Evolutionary conservation across 2,888 invertebrate species (phyloP).

Genomic region (Dicroscelio sp.): DNA sequence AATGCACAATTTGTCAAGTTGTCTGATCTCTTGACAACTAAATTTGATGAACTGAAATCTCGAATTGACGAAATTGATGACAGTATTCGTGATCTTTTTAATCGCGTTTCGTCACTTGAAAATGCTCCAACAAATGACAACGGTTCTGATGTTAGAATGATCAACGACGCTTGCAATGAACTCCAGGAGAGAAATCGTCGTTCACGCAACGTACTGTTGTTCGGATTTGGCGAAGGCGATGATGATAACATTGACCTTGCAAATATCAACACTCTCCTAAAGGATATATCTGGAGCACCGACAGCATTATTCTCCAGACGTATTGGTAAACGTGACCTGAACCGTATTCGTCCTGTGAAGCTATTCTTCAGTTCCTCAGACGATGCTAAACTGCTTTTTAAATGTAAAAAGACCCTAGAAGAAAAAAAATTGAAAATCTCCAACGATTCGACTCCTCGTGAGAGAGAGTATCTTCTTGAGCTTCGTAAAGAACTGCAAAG

Average conservation of each 20-base stretch:
- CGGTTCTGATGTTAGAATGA: too few species aligned
- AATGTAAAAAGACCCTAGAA: not conserved
- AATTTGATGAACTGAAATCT: not conserved
- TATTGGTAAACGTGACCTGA: not conserved
- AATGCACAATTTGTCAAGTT: constrained; percentile 2
- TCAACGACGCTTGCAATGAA: not conserved
- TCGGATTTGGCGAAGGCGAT: not conserved
- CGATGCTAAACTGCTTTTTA: not conserved
- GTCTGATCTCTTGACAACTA: not conserved
- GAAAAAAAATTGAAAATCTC: not conserved
- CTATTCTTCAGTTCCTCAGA: not conserved
- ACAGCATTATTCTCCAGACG: not conserved
- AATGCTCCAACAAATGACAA: too few species aligned
- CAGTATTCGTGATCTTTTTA: not conserved
- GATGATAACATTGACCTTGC: not conserved
- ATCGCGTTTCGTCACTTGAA: not conserved
- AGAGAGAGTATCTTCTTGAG: not conserved
- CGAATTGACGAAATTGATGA: not conserved
- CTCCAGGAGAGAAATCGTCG: not conserved
- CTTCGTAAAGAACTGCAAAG: not conserved
- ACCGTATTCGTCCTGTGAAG: not conserved
- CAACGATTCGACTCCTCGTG: not conserved
- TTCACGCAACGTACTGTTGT: not conserved
- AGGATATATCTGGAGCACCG: not conserved
- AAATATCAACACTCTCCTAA: not conserved